A percentile compares a stretch with the other conserved stretches of the same genome.
These are phyloP conservation scores for Lycaena phlaeas DNA, from an alignment of 2,888 invertebrate species.

Conservation along the genomic window DNA sequence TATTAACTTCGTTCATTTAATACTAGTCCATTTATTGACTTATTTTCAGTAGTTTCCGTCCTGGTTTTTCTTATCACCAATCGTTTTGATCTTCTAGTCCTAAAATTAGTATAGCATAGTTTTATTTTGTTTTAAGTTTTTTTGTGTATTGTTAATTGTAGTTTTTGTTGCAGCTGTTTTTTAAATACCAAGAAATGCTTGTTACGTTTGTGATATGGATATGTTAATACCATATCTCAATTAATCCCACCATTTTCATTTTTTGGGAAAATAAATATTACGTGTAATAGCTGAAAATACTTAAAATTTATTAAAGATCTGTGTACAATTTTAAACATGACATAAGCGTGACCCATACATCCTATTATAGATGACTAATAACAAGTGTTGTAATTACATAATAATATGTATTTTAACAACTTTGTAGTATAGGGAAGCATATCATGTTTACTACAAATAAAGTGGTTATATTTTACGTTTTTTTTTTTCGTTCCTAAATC, in stretches of 20 bases:
- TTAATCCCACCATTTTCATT: no score
- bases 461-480: slow-evolving; percentile 36
- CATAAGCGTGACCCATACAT: not conserved
- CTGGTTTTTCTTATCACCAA: not conserved
- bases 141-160: not conserved
- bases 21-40: no score
- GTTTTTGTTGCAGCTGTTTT: slow-evolving; percentile 4
- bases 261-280: no score
- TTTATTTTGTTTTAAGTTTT: slow-evolving; percentile 20
- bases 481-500: no score
- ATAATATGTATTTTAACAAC: slow-evolving; percentile 16
- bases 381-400: slow-evolving; percentile 13
- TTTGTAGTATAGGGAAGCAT: slow-evolving; percentile 40
- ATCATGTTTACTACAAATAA: slow-evolving; percentile 66
- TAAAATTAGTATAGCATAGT: slow-evolving; percentile 27
- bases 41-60: no score
- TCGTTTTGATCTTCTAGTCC: slow-evolving; percentile 54
- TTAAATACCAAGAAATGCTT: not conserved
- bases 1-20: no score
- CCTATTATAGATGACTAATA: slow-evolving; percentile 10
- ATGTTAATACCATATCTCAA: no score
- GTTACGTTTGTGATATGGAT: not conserved
- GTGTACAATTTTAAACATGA: not conserved
- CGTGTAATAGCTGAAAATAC: not conserved
- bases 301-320: not conserved